A percentile compares a stretch with the other conserved stretches of the same genome.
Evolutionary conservation across 2,797 vertebrate genomes (phyloP).

Genomic region (Hafferia zeledoni): DNA sequence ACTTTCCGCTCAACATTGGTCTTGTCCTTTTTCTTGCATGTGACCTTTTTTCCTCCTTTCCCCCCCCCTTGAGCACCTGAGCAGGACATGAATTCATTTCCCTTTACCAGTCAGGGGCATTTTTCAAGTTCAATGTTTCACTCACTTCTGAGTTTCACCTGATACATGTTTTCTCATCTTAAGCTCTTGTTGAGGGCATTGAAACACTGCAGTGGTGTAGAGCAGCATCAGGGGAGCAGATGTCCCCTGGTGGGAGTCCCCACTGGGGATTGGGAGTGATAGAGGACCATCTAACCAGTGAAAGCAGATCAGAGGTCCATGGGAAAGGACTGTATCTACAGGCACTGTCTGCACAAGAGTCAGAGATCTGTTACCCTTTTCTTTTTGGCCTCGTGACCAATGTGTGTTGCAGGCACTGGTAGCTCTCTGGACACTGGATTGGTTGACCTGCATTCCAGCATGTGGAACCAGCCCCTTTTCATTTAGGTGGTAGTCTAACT

Average conservation of each 20-base stretch:
- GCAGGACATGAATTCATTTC: background rate
- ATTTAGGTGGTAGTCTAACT: background rate
- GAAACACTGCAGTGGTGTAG: background rate
- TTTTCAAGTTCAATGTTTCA: background rate
- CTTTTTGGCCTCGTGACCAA: rapidly evolving
- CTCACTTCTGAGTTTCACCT: background rate
- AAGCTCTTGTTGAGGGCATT: background rate
- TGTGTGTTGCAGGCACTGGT: background rate
- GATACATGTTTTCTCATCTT: background rate
- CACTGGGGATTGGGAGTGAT: rapidly evolving
- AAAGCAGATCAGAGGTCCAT: rapidly evolving
- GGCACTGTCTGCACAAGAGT: background rate
- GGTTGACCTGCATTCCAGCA: background rate
- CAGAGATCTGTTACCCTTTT: background rate
- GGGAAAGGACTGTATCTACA: background rate
- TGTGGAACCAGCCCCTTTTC: background rate
- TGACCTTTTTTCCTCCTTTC: background rate
- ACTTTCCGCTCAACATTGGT: background rate
- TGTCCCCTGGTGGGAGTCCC: background rate
- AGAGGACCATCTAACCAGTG: background rate
- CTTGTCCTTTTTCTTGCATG: background rate
- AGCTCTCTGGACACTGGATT: background rate
- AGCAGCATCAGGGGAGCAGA: background rate
- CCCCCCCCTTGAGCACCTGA: background rate
- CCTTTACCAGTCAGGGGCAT: background rate